phyloP scores from a whole-genome alignment of 2,797 vertebrate species.

The Rhinogobio ventralis region DNA sequence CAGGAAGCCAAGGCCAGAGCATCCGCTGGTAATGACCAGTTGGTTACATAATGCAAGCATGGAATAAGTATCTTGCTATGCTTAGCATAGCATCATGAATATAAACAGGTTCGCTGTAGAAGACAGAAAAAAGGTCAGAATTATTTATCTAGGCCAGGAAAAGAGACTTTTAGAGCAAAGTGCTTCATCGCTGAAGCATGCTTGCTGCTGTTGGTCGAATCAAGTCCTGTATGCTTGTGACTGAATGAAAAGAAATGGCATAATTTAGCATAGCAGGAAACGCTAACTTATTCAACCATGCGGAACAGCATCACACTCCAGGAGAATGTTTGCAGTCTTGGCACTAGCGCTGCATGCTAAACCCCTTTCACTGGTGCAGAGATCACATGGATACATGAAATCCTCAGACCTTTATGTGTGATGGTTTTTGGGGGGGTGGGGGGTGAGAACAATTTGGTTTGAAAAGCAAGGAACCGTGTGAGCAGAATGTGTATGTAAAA shows the following conservation, averaged over 20 bases:
- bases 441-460: not conserved
- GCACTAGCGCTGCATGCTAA: conserved; percentile 33
- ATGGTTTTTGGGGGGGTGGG: not conserved
- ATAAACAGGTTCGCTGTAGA: conserved; percentile 54
- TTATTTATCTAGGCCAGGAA: conserved; percentile 32
- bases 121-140: conserved; percentile 16
- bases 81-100: conserved; percentile 41
- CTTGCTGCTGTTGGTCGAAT: conserved; percentile 34
- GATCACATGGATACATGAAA: conserved; percentile 17
- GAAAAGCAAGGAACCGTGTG: conserved; percentile 34
- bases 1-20: conserved; percentile 47
- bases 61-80: conserved; percentile 44
- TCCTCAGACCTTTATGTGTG: conserved; percentile 8
- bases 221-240: conserved; percentile 1
- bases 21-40: conserved; percentile 58
- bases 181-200: conserved; percentile 26
- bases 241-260: conserved; percentile 37
- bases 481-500: conserved; percentile 41
- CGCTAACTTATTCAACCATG: conserved; percentile 30
- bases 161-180: conserved; percentile 44
- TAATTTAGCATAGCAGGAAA: conserved; percentile 45
- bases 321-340: conserved; percentile 37
- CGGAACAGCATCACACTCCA: conserved; percentile 36
- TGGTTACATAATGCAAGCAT: conserved; percentile 54
- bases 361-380: not conserved